phyloP scores from a whole-genome alignment of 2,888 invertebrate genomes.

The Plebejus melissa region DNA sequence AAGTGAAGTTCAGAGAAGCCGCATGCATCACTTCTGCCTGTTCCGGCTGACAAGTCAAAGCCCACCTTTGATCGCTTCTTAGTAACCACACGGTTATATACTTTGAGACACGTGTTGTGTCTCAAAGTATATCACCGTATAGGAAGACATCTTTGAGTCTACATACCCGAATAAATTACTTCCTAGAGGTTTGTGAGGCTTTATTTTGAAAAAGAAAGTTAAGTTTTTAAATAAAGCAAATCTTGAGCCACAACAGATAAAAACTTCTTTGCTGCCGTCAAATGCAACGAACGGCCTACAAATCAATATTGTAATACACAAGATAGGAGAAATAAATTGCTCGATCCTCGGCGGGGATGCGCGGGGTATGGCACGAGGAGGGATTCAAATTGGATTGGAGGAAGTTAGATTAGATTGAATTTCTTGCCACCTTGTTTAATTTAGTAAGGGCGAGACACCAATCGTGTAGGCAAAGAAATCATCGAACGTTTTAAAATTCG shows the following conservation, averaged over 20 bases:
- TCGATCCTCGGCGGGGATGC: constrained; percentile 38
- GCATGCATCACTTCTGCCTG: neutral
- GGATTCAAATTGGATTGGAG: constrained; percentile 73
- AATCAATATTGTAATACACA: constrained; percentile 25
- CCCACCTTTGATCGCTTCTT: neutral
- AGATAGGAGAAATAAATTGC: constrained; percentile 49
- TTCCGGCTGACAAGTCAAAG: constrained; percentile 14
- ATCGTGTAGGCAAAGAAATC: constrained; percentile 35
- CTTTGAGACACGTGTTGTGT: neutral
- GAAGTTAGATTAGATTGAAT: constrained; percentile 76
- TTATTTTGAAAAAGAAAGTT: neutral
- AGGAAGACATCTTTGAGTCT: too few species aligned
- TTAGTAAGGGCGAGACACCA: constrained; percentile 52
- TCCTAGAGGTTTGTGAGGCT: neutral
- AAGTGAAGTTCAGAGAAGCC: neutral
- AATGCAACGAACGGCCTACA: constrained; percentile 20
- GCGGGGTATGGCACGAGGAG: constrained; percentile 38
- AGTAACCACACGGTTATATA: neutral
- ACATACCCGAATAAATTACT: neutral
- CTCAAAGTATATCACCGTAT: neutral
- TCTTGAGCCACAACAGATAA: neutral
- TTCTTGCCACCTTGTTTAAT: constrained; percentile 74
- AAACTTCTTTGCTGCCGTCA: neutral
- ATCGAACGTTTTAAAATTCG: constrained; percentile 27
- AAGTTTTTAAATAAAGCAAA: neutral